Evolutionary conservation across 2,888 invertebrate species (phyloP), one percentile per base, ranked within the genome.

Genomic region (Aphelenchoides bicaudatus): DNA sequence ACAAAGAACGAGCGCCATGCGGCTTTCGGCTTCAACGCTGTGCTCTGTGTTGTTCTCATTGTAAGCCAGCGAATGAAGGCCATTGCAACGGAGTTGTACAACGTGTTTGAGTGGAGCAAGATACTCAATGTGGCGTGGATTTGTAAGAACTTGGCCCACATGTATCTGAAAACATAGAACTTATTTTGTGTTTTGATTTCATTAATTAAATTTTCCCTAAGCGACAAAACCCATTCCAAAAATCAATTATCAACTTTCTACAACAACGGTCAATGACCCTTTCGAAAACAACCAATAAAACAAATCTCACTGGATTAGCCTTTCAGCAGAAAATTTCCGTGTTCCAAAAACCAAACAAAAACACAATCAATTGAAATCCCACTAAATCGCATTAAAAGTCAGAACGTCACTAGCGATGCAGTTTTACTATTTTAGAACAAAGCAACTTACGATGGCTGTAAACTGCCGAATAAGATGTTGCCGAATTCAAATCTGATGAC

Each of bases 61-160:
- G 69, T 69, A 13, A 58, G 62, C 61, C 68, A 67, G 21, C 67
- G 55, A 19, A 67, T 70, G 28, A 67, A 46, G 3, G 67, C 67
- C 67, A 67, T 67, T n/a, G 63, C 52, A 19, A 67, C 67, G 47
- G 66, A 67, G 3, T 48, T 28, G 43, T 67, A 67, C 6, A 67
- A 54, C 13, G 64, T 66, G 3, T 70, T 70, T 27, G 66, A 58
- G 38, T 67, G 67, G 49, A 67, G 46, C 25, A 59, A 59, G 19
- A 67, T 67, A 34, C 52, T 53, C 21, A 59, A 43, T 5, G 70
- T 67, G 10, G 67, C 67, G 38, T 67, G 67, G 34, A 71, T 60
- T 28, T 59, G 59, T 8, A 67, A 31, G 25, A 59, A 51, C 6
- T 43, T 55, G 19, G 67, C 67, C 67, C 67, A 67, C 39, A 67